A percentile compares a stretch with the other conserved stretches of the same genome.
Conservation (phyloP, 2,113 vertebrate genomes). For the Pygoscelis adeliae region DNA sequence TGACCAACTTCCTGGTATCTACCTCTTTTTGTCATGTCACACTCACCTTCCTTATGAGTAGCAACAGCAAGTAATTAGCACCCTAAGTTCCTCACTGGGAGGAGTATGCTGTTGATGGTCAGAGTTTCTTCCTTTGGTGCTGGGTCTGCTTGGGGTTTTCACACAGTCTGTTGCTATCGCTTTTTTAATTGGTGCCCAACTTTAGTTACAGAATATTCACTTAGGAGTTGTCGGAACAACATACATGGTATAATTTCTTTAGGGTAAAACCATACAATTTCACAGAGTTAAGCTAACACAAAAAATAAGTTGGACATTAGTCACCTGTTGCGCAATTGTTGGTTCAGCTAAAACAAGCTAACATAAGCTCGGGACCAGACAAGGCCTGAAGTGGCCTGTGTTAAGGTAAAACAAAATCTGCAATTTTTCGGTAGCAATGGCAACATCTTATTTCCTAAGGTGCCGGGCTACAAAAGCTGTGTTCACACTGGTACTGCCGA, state of each 20-base stretch:
- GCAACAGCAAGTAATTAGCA: background rate
- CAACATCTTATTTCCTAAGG: background rate
- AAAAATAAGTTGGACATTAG: background rate
- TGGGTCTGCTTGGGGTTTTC: background rate
- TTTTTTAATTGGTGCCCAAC: background rate
- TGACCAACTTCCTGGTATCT: background rate
- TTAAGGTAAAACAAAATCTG: background rate
- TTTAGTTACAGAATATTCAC: background rate
- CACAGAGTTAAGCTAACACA: background rate
- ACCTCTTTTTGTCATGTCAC: background rate
- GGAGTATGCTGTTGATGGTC: background rate
- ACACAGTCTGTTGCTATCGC: background rate
- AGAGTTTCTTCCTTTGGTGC: background rate
- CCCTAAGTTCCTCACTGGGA: background rate
- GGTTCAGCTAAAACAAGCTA: background rate
- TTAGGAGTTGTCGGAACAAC: background rate
- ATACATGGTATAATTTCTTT: background rate
- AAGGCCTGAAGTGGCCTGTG: background rate
- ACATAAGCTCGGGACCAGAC: background rate
- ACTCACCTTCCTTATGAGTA: background rate
- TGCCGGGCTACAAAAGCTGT: background rate
- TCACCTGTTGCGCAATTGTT: background rate
- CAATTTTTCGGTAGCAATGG: background rate
- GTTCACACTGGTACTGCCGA: background rate
- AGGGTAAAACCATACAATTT: background rate